Conservation (phyloP, 2,113 vertebrate genomes). For the Apus apus region DNA sequence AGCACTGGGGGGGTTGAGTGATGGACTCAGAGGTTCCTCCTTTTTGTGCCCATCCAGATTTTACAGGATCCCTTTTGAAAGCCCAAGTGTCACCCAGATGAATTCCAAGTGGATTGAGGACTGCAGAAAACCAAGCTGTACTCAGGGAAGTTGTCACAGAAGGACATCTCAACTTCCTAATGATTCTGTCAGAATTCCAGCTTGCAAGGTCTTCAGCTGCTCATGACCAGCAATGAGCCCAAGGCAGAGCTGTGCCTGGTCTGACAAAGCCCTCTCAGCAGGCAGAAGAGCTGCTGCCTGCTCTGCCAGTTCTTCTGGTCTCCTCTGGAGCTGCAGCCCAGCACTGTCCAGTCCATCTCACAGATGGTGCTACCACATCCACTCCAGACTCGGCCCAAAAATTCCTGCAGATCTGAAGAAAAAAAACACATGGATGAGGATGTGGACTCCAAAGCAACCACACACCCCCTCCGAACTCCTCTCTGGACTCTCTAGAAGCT, state of each 20-base stretch:
- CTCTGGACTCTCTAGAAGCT: background rate
- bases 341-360: background rate
- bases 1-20: background rate
- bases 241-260: background rate
- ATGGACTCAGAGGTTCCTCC: background rate
- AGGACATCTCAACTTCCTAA: background rate
- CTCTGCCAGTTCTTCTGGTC: background rate
- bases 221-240: background rate
- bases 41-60: background rate
- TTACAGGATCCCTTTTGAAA: background rate
- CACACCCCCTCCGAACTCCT: background rate
- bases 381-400: background rate
- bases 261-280: background rate
- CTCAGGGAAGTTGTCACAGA: background rate
- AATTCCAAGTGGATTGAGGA: background rate
- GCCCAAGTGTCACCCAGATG: background rate
- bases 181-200: background rate
- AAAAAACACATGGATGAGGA: background rate
- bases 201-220: background rate
- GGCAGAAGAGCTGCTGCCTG: background rate
- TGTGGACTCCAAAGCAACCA: background rate
- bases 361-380: background rate
- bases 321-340: background rate
- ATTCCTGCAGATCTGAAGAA: background rate
- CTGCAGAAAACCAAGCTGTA: background rate